Percentiles rank a stretch among this genome's conserved stretches.
These are phyloP conservation scores for Neofelis nebulosa DNA, from an alignment of 2,113 vertebrate genomes.

Conservation along the genomic window DNA sequence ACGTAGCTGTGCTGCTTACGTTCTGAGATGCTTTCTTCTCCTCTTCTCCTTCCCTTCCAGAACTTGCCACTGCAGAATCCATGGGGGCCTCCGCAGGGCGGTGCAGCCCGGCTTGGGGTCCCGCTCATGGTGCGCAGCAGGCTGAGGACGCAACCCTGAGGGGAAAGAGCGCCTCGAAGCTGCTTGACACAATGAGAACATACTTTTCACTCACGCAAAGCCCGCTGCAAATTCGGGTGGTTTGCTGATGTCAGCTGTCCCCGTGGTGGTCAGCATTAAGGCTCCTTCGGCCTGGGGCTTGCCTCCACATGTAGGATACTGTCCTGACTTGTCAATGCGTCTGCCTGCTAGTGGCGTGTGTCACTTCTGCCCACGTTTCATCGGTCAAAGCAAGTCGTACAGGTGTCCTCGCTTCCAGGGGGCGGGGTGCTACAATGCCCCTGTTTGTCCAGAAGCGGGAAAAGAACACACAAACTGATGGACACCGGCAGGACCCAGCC, in stretches of 20 bases:
- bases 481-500: neutral
- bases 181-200: neutral
- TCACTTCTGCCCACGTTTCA: neutral
- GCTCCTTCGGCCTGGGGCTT: neutral
- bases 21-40: rapidly evolving
- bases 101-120: neutral
- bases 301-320: rapidly evolving
- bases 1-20: no score
- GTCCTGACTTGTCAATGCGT: rapidly evolving
- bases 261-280: rapidly evolving
- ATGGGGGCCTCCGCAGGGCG: neutral
- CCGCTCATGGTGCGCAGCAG: neutral
- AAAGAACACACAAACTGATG: no score
- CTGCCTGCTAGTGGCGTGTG: rapidly evolving
- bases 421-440: neutral
- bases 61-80: neutral
- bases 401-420: neutral
- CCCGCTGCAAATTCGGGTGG: rapidly evolving
- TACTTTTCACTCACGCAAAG: neutral
- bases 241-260: rapidly evolving
- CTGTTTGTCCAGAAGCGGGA: neutral
- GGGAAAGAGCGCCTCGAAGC: neutral
- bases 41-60: neutral
- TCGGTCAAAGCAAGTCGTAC: neutral
- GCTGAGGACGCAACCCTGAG: neutral